Base-by-base conservation (phyloP, 2,888 invertebrate genomes). In the Ernsta delagoae region DNA sequence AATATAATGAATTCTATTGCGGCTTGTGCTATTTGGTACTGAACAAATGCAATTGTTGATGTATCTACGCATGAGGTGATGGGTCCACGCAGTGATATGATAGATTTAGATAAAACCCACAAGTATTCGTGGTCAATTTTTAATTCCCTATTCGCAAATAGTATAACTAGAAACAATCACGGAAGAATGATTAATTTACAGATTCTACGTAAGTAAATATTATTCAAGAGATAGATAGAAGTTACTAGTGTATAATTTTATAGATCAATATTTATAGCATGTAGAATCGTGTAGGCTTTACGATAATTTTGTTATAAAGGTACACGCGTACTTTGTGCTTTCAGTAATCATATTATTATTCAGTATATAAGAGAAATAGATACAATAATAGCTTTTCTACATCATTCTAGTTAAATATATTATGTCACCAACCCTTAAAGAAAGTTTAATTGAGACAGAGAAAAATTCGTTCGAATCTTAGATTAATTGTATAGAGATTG, bases 11-110 rank as follows among this genome's bases (percentile, higher is more conserved):
- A 72, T 75, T 78, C 90, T 92, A 91, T 81, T 80, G 85, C 84
- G 87, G 83, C 78, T 83, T 76, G 92, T 92, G 92, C 90, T 87
- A 84, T 89, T 90, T 90, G 85, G 88, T 90, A 87, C 77, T 85
- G 85, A 92, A 92, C 91, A 89, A 92, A 91, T 91, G 92, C 91
- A 90, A 81, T 80, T 84, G 59, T 86, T 89, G 80, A 90, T 90
- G 91, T 81, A 83, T 79, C 90, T 90, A 88, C 80, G 75, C 79
- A 82, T 81, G 80, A 79, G 75, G 73, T 73, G 79, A 79, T 77
- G 75, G 75, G 75, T 75, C 73, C 61, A 59, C 71, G 74, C 71
- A 67, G 69, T 75, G 78, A 78, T 76, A 78, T 79, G 77, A 76
- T 71, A 70, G 66, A 60, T 45, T 70, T 70, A 67, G 70, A 72